These are phyloP conservation scores for Phalacrocorax pelagicus DNA, from an alignment of 2,113 vertebrate genomes.

Conservation along the genomic window DNA sequence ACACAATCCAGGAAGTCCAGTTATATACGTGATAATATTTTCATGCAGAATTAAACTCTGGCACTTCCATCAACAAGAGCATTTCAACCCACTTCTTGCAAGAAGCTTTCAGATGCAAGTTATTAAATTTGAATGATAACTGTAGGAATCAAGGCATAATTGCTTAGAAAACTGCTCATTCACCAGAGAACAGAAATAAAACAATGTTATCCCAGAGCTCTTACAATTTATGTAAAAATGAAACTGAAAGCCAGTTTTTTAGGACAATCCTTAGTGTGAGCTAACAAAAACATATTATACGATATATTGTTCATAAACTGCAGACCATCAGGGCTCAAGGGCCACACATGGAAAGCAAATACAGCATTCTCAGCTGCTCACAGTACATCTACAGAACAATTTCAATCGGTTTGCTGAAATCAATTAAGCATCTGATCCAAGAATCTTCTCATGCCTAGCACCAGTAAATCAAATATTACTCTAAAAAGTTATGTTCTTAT, in stretches of 20 bases:
- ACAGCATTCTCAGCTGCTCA: not conserved
- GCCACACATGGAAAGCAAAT: not conserved
- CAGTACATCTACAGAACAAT: not conserved
- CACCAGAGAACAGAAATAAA: not conserved
- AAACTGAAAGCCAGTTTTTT: not conserved
- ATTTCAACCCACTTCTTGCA: not conserved
- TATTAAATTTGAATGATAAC: not conserved
- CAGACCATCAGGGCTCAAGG: not conserved
- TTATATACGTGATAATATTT: not conserved
- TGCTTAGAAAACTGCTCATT: not conserved
- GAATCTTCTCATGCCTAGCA: not conserved
- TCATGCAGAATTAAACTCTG: not conserved
- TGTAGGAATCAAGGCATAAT: not conserved
- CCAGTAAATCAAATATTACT: not conserved
- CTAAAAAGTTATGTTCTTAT: not conserved
- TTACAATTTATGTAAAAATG: not conserved
- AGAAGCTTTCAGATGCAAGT: not conserved
- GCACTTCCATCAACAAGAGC: not conserved
- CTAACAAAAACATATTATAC: not conserved
- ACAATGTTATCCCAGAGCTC: not conserved
- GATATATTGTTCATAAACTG: not conserved
- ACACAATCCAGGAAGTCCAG: not conserved
- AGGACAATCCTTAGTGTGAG: not conserved
- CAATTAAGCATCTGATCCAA: not conserved
- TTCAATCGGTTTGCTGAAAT: not conserved